Base-by-base conservation (phyloP, 2,113 vertebrate genomes). In the Oxyura jamaicensis region DNA sequence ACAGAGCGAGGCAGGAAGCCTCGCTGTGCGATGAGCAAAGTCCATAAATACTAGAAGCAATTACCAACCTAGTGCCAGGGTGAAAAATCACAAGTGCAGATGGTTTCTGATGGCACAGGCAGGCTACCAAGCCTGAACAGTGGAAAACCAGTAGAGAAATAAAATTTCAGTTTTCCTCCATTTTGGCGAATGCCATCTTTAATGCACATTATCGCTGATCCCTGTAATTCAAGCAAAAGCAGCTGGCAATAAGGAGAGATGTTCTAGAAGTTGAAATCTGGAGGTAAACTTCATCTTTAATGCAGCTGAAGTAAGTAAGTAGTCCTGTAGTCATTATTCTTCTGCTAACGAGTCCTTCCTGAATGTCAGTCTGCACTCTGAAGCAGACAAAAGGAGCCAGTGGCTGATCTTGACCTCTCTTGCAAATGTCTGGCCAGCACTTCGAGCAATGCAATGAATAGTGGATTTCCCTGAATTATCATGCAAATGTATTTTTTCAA, bases 171-270 rank as follows among this genome's bases (percentile, higher is more conserved):
- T 11, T 71, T 93, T 86, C 42, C 33, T 14, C 68, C 4, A 2
- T 80, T 68, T 73, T 52, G 79, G 74, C 89, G 31, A 60, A 79
- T 52, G 44, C 95, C 35, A 0, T 35, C 62, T 94, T 88, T 86
- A 90, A 81, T 8, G 17, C 31, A 22, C 53, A 78, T 71, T 62
- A 58, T 22, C n/a, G 44, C 74, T 89, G 89, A 83, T 59, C 74
- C 76, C 91, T 81, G 58, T 82, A 90, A 69, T 48, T 94, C 94
- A 84, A 85, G 90, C 58, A 90, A 90, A 67, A 78, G 82, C 52
- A 65, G 56, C 65, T 84, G 46, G 46, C 52, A 76, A 23, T 39
- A 50, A 69, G 48, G 15, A 82, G 9, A 55, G 16, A 35, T 33
- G 16, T 41, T 74, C 14, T 74, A 63, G 58, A 75, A 73, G 52